Evolutionary conservation across 2,888 invertebrate species (phyloP).

Genomic region (Dasypogon diadema): DNA sequence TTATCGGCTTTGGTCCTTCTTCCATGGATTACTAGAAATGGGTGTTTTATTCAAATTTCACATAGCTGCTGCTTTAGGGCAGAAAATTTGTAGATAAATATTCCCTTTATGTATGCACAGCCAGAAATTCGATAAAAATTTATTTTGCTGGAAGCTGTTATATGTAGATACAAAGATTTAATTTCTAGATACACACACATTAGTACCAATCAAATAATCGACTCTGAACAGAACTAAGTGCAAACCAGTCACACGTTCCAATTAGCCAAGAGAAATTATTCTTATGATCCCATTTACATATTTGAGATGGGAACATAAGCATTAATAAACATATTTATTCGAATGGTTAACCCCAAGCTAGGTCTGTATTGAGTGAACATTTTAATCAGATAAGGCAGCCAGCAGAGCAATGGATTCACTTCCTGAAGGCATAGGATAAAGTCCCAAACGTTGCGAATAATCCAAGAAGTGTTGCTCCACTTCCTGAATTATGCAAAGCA

Average conservation of each 20-base stretch:
- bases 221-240: not conserved
- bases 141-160: no score
- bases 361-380: slow-evolving; percentile 26
- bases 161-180: no score
- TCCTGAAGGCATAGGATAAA: slow-evolving; percentile 33
- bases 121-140: not conserved
- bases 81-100: not conserved
- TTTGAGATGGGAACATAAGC: slow-evolving; percentile 25
- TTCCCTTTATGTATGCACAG: not conserved
- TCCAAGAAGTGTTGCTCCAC: slow-evolving; percentile 31
- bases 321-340: slow-evolving; percentile 39
- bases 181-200: not conserved
- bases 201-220: no score
- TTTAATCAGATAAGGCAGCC: slow-evolving; percentile 42
- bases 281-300: slow-evolving; percentile 35
- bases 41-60: slow-evolving; percentile 52
- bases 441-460: slow-evolving; percentile 24
- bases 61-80: not conserved
- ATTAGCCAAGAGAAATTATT: not conserved
- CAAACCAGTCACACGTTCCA: not conserved
- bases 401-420: slow-evolving; percentile 29
- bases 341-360: slow-evolving; percentile 30
- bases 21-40: slow-evolving; percentile 40
- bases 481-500: slow-evolving; percentile 37
- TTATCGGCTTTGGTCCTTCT: slow-evolving; percentile 50